phyloP scores from a whole-genome alignment of 2,113 vertebrate genomes.

The Strix aluco region DNA sequence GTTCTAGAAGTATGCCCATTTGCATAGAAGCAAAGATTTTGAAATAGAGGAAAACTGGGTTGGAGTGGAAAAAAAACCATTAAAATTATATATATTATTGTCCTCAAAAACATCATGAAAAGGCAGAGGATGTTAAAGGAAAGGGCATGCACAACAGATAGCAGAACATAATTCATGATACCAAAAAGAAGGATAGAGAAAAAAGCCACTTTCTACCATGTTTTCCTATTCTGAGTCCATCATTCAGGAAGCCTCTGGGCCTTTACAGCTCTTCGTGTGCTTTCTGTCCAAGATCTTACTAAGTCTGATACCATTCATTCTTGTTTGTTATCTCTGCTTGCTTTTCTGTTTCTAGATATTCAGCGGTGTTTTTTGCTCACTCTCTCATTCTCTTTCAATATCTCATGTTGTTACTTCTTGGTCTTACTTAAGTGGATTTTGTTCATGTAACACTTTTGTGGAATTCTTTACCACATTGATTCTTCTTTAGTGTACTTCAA shows the following conservation, averaged over 20 bases:
- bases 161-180: not conserved
- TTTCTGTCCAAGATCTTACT: not conserved
- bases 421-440: not conserved
- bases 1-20: not conserved
- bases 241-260: not conserved
- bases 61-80: not conserved
- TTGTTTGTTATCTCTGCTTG: not conserved
- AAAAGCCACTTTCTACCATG: rapidly evolving
- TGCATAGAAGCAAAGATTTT: not conserved
- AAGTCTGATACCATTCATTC: not conserved
- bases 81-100: not conserved
- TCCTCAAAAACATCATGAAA: not conserved
- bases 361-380: not conserved
- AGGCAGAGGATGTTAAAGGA: not conserved
- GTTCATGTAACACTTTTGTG: not conserved
- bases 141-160: not conserved
- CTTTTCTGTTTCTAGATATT: not conserved
- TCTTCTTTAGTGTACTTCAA: not conserved
- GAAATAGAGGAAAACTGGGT: not conserved
- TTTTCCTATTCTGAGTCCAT: not conserved
- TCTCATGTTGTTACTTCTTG: not conserved
- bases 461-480: not conserved
- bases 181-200: not conserved
- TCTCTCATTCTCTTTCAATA: not conserved
- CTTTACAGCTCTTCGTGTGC: not conserved